Evolutionary conservation across 1,140 invertebrate species (phyloP).

Genomic region (Drosophila ercepeae): DNA sequence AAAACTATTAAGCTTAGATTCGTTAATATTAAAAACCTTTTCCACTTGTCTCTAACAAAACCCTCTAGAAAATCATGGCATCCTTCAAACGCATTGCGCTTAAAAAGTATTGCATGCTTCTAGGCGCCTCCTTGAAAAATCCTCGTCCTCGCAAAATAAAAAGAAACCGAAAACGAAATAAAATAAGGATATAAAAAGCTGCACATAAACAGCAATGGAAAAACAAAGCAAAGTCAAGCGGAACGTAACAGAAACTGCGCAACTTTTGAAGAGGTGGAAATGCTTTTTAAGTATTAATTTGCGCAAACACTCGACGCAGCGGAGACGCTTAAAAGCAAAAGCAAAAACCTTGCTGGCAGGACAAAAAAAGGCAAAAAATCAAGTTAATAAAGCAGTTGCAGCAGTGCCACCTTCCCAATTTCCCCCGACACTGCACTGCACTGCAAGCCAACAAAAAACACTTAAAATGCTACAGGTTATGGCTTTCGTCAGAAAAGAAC

Average conservation of each 20-base stretch:
- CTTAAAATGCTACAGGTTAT: neutral
- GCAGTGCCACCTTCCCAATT: constrained; percentile 21
- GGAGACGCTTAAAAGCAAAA: constrained; percentile 24
- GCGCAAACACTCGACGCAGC: constrained; percentile 63
- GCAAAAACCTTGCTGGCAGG: neutral
- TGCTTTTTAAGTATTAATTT: constrained; percentile 74
- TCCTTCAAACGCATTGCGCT: constrained; percentile 20
- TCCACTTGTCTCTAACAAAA: constrained; percentile 10
- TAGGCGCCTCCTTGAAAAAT: constrained; percentile 35
- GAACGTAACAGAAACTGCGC: constrained; percentile 53
- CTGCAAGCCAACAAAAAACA: constrained; percentile 1
- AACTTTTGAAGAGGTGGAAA: constrained; percentile 65
- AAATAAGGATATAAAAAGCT: constrained; percentile 1
- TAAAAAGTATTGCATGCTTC: constrained; percentile 42
- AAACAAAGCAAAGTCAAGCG: constrained; percentile 56
- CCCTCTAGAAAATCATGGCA: constrained; percentile 9
- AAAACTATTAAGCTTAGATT: neutral
- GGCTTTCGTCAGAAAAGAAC: neutral
- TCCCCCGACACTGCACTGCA: constrained; percentile 2
- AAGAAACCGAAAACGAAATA: constrained; percentile 21
- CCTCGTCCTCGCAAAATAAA: neutral
- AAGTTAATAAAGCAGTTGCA: constrained; percentile 70
- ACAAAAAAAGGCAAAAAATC: constrained; percentile 29
- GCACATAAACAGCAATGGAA: constrained; percentile 9
- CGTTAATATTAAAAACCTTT: neutral